Evolutionary conservation across 2,888 invertebrate species (phyloP).

Genomic region (Eupithecia centaureata): DNA sequence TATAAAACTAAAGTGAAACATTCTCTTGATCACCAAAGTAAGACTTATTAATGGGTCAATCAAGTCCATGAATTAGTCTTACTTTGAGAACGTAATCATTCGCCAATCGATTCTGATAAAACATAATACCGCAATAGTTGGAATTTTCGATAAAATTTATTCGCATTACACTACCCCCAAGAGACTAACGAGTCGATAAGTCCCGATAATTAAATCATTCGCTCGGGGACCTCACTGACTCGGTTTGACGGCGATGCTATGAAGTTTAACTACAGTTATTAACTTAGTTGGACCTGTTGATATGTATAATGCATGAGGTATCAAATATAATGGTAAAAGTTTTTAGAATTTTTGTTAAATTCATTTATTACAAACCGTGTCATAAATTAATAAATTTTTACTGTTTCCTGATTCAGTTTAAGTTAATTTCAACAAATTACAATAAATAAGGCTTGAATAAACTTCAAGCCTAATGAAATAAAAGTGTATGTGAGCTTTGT

Average conservation of each 20-base stretch:
- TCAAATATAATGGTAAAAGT: background rate
- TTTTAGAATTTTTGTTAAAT: background rate
- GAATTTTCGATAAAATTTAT: slow-evolving; percentile 11
- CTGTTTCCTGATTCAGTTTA: background rate
- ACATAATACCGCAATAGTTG: slow-evolving; percentile 7
- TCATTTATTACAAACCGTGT: background rate
- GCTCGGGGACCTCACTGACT: slow-evolving; percentile 21
- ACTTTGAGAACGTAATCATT: background rate
- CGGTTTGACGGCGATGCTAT: slow-evolving; percentile 21
- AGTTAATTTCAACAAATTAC: no score
- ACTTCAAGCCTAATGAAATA: background rate
- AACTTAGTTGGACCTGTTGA: slow-evolving; percentile 21
- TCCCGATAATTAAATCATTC: slow-evolving; percentile 64
- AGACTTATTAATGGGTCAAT: no score
- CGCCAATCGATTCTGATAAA: background rate
- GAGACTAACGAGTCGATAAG: slow-evolving; percentile 44
- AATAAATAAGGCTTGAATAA: no score
- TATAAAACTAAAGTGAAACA: background rate
- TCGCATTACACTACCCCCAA: slow-evolving; percentile 15
- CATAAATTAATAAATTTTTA: background rate
- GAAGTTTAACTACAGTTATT: slow-evolving; percentile 24
- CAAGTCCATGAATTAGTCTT: background rate
- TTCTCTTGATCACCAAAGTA: background rate
- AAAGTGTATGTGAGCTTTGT: background rate
- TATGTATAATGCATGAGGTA: background rate